Evolutionary conservation across 1,140 invertebrate species (phyloP).

Genomic region (Grapholita molesta): DNA sequence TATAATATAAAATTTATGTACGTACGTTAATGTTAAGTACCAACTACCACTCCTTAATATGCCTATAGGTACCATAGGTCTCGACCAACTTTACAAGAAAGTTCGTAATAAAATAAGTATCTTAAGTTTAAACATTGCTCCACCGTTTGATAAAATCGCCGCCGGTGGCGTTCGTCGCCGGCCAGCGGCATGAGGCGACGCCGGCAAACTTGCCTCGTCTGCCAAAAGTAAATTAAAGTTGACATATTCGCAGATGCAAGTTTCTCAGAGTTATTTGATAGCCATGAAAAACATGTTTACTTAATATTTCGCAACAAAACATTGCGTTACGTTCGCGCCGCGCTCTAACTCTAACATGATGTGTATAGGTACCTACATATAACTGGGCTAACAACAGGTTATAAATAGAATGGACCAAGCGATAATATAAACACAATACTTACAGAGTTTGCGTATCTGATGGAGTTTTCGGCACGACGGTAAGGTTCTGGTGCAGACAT

Average conservation of each 20-base stretch:
- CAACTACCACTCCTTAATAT: too few relatives aligned
- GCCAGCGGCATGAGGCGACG: not conserved
- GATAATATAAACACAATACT: conserved; percentile 44
- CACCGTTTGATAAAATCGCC: not conserved
- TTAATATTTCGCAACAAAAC: conserved; percentile 19
- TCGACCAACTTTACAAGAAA: too few relatives aligned
- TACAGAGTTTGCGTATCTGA: conserved; percentile 55
- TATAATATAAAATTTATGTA: too few relatives aligned
- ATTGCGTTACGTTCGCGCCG: not conserved
- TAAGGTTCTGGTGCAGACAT: conserved; percentile 54
- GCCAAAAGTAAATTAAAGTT: not conserved
- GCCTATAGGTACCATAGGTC: too few relatives aligned
- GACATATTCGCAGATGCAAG: conserved; percentile 5
- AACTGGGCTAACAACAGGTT: conserved; percentile 25
- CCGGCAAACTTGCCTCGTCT: not conserved
- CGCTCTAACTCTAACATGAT: not conserved
- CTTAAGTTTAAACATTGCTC: too few relatives aligned
- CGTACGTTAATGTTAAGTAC: too few relatives aligned
- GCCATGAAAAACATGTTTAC: not conserved
- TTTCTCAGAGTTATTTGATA: not conserved
- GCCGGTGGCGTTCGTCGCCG: not conserved
- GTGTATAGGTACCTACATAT: not conserved
- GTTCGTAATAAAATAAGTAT: too few relatives aligned
- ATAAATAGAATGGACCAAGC: conserved; percentile 24
- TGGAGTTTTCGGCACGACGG: conserved; percentile 46